Evolutionary conservation across 2,797 vertebrate genomes (phyloP).

Genomic region (Epinephelus coioides): DNA sequence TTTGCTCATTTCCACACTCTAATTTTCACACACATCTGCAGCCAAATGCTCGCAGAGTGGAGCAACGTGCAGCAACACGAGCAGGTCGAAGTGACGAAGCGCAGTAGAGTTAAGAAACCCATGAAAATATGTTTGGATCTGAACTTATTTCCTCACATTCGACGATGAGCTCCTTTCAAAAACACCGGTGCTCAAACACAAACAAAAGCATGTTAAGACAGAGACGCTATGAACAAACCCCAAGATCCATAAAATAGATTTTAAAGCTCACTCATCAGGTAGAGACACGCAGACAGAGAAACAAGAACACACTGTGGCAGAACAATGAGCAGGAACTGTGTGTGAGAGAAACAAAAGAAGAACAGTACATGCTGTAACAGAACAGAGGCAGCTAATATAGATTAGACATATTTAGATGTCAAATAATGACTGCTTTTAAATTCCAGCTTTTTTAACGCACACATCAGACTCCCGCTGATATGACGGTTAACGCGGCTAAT

Average conservation of each 20-base stretch:
- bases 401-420: not conserved
- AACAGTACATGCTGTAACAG: not conserved
- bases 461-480: slow-evolving; percentile 14
- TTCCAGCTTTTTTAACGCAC: not conserved
- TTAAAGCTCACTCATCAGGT: not conserved
- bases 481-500: slow-evolving; percentile 29
- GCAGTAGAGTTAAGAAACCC: not conserved
- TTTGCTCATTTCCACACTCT: not conserved
- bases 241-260: not conserved
- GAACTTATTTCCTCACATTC: not conserved
- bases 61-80: not conserved
- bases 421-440: slow-evolving; percentile 13
- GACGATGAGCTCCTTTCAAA: slow-evolving; percentile 7
- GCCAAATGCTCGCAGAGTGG: not conserved
- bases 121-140: too few relatives aligned
- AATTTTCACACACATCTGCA: not conserved
- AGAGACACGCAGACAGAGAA: slow-evolving; percentile 12
- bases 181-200: slow-evolving; percentile 28
- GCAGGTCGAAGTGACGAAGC: not conserved
- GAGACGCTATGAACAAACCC: not conserved
- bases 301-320: not conserved
- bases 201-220: slow-evolving; percentile 4
- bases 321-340: not conserved
- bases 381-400: not conserved
- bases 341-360: not conserved